Evolutionary conservation across 2,888 invertebrate genomes (phyloP).

Genomic region (Machimus rusticus): DNA sequence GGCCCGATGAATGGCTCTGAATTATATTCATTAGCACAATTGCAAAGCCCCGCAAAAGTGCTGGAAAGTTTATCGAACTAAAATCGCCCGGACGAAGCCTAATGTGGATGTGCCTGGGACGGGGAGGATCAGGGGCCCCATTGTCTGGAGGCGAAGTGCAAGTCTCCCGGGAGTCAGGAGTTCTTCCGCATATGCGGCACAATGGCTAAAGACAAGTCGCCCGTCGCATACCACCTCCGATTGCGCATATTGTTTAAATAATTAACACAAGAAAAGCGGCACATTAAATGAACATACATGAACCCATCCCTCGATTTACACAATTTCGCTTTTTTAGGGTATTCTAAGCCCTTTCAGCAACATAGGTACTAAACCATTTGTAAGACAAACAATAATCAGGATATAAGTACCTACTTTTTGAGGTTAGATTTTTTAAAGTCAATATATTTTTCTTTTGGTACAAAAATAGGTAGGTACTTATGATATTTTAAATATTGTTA

Average conservation of each 20-base stretch:
- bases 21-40: constrained; percentile 29
- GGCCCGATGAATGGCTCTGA: neutral
- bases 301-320: no score
- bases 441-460: no score
- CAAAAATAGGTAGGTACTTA: no score
- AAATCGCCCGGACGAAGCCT: neutral
- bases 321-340: no score
- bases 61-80: constrained; percentile 29
- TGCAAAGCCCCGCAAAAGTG: neutral
- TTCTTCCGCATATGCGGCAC: neutral
- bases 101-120: neutral
- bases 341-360: no score
- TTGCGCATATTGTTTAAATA: neutral
- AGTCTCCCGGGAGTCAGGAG: neutral
- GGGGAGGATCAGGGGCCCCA: neutral
- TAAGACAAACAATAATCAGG: no score
- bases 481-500: no score
- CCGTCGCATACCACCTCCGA: neutral
- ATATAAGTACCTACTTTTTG: no score
- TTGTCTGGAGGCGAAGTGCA: neutral
- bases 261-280: neutral
- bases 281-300: neutral
- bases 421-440: no score
- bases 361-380: no score
- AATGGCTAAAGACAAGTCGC: neutral